These are phyloP conservation scores for Sceloporus tristichus DNA, from an alignment of 2,113 vertebrate species.

Conservation along the genomic window DNA sequence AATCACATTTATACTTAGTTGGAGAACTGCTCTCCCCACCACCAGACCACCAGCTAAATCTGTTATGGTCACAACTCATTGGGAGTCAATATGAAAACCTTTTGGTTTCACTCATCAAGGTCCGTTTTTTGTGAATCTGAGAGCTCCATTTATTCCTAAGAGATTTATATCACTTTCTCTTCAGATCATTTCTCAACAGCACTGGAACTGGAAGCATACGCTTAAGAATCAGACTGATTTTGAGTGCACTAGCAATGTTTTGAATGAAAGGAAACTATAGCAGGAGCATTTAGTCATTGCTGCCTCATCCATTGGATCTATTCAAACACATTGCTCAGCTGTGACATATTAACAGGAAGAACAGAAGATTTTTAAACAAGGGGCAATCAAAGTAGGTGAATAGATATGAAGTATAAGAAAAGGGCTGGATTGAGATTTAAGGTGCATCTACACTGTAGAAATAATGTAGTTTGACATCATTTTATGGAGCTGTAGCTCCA, in stretches of 20 bases:
- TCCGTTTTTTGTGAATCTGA: neutral
- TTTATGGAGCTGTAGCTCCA: too few relatives aligned
- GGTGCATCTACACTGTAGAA: too few relatives aligned
- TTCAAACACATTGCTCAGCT: neutral
- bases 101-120: neutral
- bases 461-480: too few relatives aligned
- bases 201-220: neutral
- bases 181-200: neutral
- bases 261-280: neutral
- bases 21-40: neutral
- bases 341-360: neutral
- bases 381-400: neutral
- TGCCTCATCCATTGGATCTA: neutral
- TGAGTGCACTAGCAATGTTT: neutral
- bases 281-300: too few relatives aligned
- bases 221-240: neutral
- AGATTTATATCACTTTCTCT: neutral
- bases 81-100: neutral
- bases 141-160: neutral
- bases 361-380: neutral
- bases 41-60: neutral
- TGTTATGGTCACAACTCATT: neutral
- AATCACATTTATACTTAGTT: neutral
- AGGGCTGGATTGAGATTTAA: too few relatives aligned
- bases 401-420: too few relatives aligned